Percentiles rank a stretch among this genome's conserved stretches.
These are phyloP conservation scores for Eumacrocentrus americanus DNA, from an alignment of 2,888 invertebrate genomes.

Conservation along the genomic window DNA sequence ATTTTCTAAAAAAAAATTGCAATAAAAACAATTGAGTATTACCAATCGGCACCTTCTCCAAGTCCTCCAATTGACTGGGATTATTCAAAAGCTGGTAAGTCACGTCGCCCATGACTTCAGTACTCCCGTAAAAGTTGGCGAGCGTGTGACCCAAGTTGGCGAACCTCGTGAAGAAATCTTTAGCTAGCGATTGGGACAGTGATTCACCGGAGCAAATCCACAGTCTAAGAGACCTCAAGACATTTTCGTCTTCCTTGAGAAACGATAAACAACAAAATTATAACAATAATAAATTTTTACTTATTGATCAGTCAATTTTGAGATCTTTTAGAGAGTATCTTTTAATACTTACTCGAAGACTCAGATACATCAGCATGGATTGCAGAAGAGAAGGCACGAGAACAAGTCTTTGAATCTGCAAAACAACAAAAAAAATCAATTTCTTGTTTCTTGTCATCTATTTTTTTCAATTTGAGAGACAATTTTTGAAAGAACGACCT, in stretches of 20 bases:
- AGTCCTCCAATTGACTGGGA: constrained; percentile 66
- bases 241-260: constrained; percentile 61
- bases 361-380: constrained; percentile 77
- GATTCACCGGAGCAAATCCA: constrained; percentile 92
- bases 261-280: too few relatives aligned
- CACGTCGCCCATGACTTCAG: constrained; percentile 91
- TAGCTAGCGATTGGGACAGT: constrained; percentile 72
- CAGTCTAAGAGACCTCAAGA: constrained; percentile 69
- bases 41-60: constrained; percentile 84
- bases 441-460: too few relatives aligned
- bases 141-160: constrained; percentile 70
- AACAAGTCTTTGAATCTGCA: constrained; percentile 77
- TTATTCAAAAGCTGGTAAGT: constrained; percentile 76
- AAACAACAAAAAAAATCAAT: background rate
- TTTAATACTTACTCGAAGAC: constrained; percentile 62
- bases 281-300: background rate
- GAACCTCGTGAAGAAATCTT: constrained; percentile 79
- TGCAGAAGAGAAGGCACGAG: constrained; percentile 84
- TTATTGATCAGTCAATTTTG: background rate
- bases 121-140: constrained; percentile 90
- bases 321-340: too few relatives aligned
- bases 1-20: too few relatives aligned
- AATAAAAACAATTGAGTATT: too few relatives aligned
- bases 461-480: too few relatives aligned
- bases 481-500: constrained; percentile 60